Base-by-base conservation (phyloP, 2,888 invertebrate species). In the Tricholauxania praeusta region DNA sequence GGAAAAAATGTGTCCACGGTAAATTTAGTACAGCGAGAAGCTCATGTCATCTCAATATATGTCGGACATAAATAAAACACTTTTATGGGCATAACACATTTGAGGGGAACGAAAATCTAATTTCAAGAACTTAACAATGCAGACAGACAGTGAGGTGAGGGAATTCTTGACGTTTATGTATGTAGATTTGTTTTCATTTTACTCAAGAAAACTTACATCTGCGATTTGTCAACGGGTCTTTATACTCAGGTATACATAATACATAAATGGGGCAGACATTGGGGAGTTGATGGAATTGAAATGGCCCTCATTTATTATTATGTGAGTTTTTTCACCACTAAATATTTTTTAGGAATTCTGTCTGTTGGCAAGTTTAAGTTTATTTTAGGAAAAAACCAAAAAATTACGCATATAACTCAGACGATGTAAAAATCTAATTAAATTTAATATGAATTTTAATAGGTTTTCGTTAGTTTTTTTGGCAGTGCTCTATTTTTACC, bases 401-500 rank as follows among this genome's bases (percentile, higher is more conserved):
- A 64, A 65, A 57, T 53, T 19, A 53, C 19, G 32, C 14, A 32
- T 14, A 12, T n/a, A 15, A 12, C 62, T 22, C 19, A 19, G 17
- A 22, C 17, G 39, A 59, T 22, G 14, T 53, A 19, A 59, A 17
- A 59, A 59, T 59, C 14, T 59, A 59, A 59, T 28, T 59, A 59
- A 59, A 14, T 28, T 17, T 17, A 3, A 28, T 59, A 28, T 59
- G 19, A 19, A 28, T 17, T 12, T 53, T 19, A n/a, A n/a, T 19
- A 53, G 53, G 52, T 52, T 52, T 52, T 52, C 6, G 1, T 52
- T 2, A 3, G 5, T 32, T 62, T n/a, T 32, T 28, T 10, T 39
- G 7, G 6, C 39, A 39, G 39, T 39, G n/a, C 17, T 4, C 10
- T 19, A 15, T 51, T 15, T 49, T 86, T 86, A 93, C 93, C 90